phyloP scores from a whole-genome alignment of 2,113 vertebrate genomes.

The Myotis lucifugus region DNA sequence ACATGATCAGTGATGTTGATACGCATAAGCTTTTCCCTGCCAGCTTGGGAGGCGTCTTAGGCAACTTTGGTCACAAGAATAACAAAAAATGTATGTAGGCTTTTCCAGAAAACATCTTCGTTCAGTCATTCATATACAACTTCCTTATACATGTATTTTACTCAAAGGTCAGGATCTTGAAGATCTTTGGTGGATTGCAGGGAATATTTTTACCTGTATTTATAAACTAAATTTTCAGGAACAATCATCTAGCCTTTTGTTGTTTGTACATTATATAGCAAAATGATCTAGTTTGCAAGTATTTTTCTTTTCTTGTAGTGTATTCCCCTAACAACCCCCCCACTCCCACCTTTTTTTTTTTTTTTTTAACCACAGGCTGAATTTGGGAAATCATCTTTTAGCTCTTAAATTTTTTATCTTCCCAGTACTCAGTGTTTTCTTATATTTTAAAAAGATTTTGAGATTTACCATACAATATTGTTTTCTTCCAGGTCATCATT shows the following conservation, averaged over 20 bases:
- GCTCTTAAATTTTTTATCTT: constrained; percentile 40
- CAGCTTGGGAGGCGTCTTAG: background rate
- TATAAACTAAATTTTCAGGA: constrained; percentile 14
- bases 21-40: background rate
- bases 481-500: background rate
- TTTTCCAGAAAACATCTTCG: constrained; percentile 22
- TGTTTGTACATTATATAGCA: background rate
- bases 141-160: background rate
- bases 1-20: constrained; percentile 14
- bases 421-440: background rate
- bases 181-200: background rate
- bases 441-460: constrained; percentile 13
- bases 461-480: background rate
- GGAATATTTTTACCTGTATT: background rate
- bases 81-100: background rate
- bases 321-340: too few species aligned
- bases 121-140: background rate
- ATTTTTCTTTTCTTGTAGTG: background rate
- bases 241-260: background rate
- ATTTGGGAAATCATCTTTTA: constrained; percentile 12
- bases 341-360: background rate
- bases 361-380: background rate
- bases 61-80: background rate
- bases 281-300: background rate
- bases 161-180: background rate